A percentile compares a stretch with the other conserved stretches of the same genome.
These are phyloP conservation scores for Mya arenaria DNA, from an alignment of 1,140 invertebrate genomes.

Conservation along the genomic window DNA sequence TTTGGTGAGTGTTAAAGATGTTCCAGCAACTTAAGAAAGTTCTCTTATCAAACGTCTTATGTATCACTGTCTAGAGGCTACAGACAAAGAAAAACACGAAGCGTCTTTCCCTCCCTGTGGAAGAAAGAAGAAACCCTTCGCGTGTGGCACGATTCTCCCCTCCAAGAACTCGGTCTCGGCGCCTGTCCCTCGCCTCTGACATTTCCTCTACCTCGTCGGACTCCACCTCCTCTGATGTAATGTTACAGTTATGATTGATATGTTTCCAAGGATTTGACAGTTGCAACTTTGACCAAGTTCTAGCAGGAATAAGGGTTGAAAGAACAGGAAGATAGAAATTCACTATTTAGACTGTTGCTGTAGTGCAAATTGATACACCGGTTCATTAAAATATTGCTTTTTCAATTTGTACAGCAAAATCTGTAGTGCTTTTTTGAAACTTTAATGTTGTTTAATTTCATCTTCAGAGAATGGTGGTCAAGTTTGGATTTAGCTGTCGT, in stretches of 20 bases:
- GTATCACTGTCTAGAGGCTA: neutral
- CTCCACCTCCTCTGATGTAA: constrained; percentile 66
- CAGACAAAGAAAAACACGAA: constrained; percentile 19
- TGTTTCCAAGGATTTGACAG: too few relatives aligned
- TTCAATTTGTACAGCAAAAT: too few relatives aligned
- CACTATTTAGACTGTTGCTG: too few relatives aligned
- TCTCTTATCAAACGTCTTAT: neutral
- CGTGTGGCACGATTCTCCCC: constrained; percentile 60
- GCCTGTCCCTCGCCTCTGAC: constrained; percentile 69
- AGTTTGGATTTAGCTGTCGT: constrained; percentile 74
- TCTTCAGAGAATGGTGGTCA: constrained; percentile 72
- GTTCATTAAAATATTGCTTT: too few relatives aligned
- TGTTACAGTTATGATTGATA: too few relatives aligned
- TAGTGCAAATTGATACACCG: too few relatives aligned
- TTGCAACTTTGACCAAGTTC: too few relatives aligned
- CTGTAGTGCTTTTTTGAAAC: too few relatives aligned
- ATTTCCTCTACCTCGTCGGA: constrained; percentile 64
- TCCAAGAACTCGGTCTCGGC: constrained; percentile 61
- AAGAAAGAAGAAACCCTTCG: constrained; percentile 64
- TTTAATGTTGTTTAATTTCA: too few relatives aligned
- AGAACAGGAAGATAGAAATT: too few relatives aligned
- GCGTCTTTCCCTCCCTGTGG: constrained; percentile 10
- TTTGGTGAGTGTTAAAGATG: neutral
- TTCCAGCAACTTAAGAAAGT: neutral
- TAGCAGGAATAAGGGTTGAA: too few relatives aligned